Conservation (phyloP, 2,113 vertebrate genomes). For the Apteryx owenii region DNA sequence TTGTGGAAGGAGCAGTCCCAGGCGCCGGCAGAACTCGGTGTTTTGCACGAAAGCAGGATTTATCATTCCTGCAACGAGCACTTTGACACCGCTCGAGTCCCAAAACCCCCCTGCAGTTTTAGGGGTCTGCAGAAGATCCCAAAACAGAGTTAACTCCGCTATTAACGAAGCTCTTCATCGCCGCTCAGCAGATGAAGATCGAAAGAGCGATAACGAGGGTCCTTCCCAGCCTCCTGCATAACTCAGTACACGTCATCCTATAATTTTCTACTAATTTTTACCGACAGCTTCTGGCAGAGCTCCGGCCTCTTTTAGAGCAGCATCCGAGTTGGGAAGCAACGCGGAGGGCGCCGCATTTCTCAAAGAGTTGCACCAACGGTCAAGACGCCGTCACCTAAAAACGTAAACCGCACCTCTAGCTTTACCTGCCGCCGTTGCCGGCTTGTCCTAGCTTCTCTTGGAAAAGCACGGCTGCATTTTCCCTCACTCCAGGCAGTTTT, state of each 20-base stretch:
- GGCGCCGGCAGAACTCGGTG: no score
- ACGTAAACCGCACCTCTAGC: no score
- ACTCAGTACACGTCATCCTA: rapidly evolving
- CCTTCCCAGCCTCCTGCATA: background rate
- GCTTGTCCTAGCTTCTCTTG: no score
- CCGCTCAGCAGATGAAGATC: rapidly evolving
- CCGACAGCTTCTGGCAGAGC: background rate
- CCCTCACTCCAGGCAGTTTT: no score
- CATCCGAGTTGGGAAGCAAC: no score
- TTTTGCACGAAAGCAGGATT: background rate
- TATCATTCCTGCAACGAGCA: rapidly evolving
- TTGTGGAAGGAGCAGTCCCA: no score
- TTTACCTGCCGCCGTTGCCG: no score
- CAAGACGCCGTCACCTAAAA: no score
- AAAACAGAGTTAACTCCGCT: background rate
- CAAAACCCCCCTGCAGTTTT: no score
- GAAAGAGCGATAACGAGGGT: background rate
- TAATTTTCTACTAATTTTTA: background rate
- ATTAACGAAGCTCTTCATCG: background rate
- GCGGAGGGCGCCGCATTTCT: no score
- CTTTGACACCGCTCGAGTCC: rapidly evolving
- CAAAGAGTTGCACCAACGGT: no score
- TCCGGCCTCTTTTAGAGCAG: rapidly evolving
- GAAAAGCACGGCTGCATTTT: no score
- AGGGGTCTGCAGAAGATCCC: background rate